These are phyloP conservation scores for Cyphomyrmex costatus DNA, from an alignment of 1,140 invertebrate species.

Conservation along the genomic window DNA sequence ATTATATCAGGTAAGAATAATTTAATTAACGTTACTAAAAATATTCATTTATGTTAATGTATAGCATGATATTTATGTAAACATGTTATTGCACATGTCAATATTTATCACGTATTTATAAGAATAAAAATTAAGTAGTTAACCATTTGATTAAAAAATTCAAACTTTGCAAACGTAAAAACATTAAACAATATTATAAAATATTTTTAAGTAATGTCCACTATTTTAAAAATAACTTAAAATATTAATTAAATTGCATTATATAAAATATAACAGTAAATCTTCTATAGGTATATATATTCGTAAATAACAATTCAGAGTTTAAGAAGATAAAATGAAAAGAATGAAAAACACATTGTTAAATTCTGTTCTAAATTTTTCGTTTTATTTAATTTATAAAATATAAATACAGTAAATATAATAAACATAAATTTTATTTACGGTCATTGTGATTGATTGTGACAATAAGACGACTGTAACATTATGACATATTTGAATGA, in stretches of 20 bases:
- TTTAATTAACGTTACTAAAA: not conserved
- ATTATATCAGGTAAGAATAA: conserved; percentile 82
- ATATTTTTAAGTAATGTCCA: not conserved
- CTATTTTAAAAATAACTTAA: conserved; percentile 5
- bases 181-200: not conserved
- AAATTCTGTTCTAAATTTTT: not conserved
- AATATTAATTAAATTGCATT: not conserved
- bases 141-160: not conserved
- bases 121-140: not conserved
- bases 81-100: not conserved
- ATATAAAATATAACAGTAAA: not conserved
- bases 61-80: not conserved
- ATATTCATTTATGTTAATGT: not conserved
- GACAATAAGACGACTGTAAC: too few species aligned
- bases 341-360: not conserved
- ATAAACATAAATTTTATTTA: not conserved
- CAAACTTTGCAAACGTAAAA: too few species aligned
- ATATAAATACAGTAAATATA: too few species aligned
- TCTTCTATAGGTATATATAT: too few species aligned
- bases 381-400: not conserved
- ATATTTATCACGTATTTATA: not conserved
- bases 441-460: too few species aligned
- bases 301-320: too few species aligned
- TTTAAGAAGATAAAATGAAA: not conserved
- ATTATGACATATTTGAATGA: too few species aligned